phyloP scores from a whole-genome alignment of 1,140 invertebrate species.

The Anastrepha obliqua region DNA sequence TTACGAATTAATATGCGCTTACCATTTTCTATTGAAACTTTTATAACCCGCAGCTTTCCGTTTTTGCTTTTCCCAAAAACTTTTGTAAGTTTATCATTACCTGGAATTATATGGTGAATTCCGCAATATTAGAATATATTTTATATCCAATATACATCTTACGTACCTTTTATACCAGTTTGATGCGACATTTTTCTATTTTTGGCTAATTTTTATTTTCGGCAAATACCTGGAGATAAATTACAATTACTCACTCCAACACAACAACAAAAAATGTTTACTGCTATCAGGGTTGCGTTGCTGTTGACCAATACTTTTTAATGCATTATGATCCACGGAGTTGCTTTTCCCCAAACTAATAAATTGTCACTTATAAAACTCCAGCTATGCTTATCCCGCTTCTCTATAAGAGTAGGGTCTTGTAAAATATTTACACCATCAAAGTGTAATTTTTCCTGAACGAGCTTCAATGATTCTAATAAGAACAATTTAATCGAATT shows the following conservation, averaged over 20 bases:
- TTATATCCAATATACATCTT: neutral
- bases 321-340: too few relatives aligned
- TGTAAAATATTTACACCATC: too few relatives aligned
- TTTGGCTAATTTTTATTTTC: slow-evolving; percentile 39
- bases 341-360: too few relatives aligned
- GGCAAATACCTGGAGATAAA: slow-evolving; percentile 28
- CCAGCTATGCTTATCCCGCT: too few relatives aligned
- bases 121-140: neutral
- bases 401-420: too few relatives aligned
- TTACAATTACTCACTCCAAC: slow-evolving; percentile 35
- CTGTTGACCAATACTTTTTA: too few relatives aligned
- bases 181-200: slow-evolving; percentile 82
- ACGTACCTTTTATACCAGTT: slow-evolving; percentile 84
- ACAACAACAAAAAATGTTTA: slow-evolving; percentile 47
- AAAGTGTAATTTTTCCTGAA: too few relatives aligned
- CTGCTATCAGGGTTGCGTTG: neutral
- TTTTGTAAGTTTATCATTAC: slow-evolving; percentile 86
- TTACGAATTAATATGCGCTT: slow-evolving; percentile 64
- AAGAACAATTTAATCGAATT: neutral
- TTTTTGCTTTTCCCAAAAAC: slow-evolving; percentile 88
- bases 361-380: too few relatives aligned
- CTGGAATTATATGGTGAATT: slow-evolving; percentile 75
- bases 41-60: slow-evolving; percentile 86
- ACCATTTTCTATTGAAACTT: slow-evolving; percentile 92
- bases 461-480: too few relatives aligned